Evolutionary conservation across 2,797 vertebrate genomes (phyloP).

Genomic region (Poeciliopsis presidionis): DNA sequence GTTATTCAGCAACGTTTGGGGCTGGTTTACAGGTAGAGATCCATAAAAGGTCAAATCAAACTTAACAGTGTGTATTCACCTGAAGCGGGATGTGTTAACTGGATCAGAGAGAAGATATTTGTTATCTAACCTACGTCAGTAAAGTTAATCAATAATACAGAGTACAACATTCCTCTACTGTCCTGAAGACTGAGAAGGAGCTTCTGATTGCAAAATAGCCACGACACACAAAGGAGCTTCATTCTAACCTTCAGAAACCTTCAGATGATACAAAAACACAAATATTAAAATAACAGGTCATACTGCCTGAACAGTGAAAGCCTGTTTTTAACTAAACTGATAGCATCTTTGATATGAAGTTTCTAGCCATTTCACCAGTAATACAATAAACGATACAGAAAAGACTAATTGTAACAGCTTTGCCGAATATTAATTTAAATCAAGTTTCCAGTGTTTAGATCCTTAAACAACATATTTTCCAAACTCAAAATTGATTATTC

Average conservation of each 20-base stretch:
- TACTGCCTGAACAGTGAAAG: neutral
- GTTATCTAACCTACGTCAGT: neutral
- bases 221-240: neutral
- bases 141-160: constrained; percentile 19
- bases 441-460: neutral
- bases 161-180: constrained; percentile 3
- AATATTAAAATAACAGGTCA: neutral
- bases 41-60: neutral
- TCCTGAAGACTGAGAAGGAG: neutral
- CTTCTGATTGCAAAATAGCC: constrained; percentile 18
- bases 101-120: neutral
- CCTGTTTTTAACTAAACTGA: neutral
- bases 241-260: constrained; percentile 13
- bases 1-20: neutral
- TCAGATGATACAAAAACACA: constrained; percentile 7
- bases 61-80: neutral
- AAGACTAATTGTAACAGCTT: neutral
- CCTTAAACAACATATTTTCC: neutral
- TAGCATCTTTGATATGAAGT: neutral
- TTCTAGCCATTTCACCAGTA: neutral
- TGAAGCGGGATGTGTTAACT: neutral
- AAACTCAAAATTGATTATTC: neutral
- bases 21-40: neutral
- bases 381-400: neutral
- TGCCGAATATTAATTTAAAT: neutral